Evolutionary conservation across 2,797 vertebrate species (phyloP).

Genomic region (Myiothlypis coronata): DNA sequence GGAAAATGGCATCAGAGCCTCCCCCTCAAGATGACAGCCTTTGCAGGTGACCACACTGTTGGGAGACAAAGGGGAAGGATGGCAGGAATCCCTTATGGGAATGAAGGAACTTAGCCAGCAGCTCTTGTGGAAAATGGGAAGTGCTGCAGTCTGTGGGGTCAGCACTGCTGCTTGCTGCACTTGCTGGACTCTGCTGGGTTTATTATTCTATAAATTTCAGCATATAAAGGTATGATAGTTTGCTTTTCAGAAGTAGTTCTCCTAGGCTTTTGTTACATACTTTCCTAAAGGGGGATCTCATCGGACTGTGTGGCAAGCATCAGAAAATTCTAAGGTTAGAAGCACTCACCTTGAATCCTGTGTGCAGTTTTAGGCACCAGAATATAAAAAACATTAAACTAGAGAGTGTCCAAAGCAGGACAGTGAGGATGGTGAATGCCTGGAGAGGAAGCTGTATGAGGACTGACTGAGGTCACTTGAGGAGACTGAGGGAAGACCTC

Average conservation of each 20-base stretch:
- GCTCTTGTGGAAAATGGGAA: background rate
- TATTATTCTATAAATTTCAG: background rate
- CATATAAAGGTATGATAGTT: background rate
- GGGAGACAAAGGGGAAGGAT: background rate
- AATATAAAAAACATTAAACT: background rate
- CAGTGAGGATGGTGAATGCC: background rate
- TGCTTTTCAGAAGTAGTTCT: background rate
- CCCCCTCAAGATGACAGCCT: fast-evolving
- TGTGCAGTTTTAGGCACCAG: background rate
- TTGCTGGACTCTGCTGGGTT: background rate
- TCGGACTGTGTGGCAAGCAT: background rate
- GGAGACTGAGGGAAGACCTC: background rate
- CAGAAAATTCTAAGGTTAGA: background rate
- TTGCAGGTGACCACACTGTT: fast-evolving
- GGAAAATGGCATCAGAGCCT: background rate
- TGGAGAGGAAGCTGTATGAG: fast-evolving
- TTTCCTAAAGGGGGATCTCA: background rate
- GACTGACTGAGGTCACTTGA: background rate
- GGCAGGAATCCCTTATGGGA: fast-evolving
- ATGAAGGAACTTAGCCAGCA: background rate
- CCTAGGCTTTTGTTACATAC: background rate
- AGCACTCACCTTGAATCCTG: background rate
- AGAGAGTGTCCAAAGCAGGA: background rate
- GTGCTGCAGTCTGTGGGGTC: background rate
- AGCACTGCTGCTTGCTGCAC: fast-evolving